Base-by-base conservation (phyloP, 2,113 vertebrate genomes). In the Actinemys pallida region DNA sequence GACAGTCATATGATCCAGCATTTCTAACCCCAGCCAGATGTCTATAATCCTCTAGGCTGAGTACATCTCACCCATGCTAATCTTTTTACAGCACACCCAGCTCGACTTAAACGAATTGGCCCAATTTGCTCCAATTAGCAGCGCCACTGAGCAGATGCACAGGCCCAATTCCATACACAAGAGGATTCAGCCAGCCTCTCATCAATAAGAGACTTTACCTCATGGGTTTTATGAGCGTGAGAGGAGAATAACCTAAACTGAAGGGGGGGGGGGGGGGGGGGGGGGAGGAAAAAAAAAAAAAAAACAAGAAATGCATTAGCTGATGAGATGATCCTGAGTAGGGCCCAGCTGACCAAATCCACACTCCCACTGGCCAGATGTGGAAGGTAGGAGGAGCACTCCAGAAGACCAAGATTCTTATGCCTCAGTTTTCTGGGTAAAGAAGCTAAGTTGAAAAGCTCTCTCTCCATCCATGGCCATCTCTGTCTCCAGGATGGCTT, bases 11-110 rank as follows among this genome's bases (percentile, higher is more conserved):
- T 29, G 1, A 13, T 1, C 31, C 90, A 84, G 83, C 92, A 13
- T 39, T 72, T 62, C 59, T 14, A 79, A 80, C 69, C 59, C 22
- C 90, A 92, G 47, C 84, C 65, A 35, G 0, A 14, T 0, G 1
- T 1, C 42, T 86, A 29, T 45, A 90, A 95, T 88, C 90, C 89
- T 85, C 93, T 84, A 6, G 76, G 42, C 14, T 59, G 81, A 82
- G 50, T 0, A 0, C 16, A 85, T 85, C 59, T 79, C 88, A 89
- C 90, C 90, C 89, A 88, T 92, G 92, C 89, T 95, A 93, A 96
- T 90, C 95, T 52, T 92, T 12, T 25, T 85, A 90, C 75, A 81
- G 62, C 85, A 94, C 87, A 93, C 95, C 84, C 84, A 94, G 83
- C 92, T 89, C 94, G 59, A 6, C 65, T 95, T 90, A 84, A 0